Evolutionary conservation across 2,797 vertebrate genomes (phyloP), one percentile per base, ranked within the genome.

Genomic region (Sebastes oblongus): DNA sequence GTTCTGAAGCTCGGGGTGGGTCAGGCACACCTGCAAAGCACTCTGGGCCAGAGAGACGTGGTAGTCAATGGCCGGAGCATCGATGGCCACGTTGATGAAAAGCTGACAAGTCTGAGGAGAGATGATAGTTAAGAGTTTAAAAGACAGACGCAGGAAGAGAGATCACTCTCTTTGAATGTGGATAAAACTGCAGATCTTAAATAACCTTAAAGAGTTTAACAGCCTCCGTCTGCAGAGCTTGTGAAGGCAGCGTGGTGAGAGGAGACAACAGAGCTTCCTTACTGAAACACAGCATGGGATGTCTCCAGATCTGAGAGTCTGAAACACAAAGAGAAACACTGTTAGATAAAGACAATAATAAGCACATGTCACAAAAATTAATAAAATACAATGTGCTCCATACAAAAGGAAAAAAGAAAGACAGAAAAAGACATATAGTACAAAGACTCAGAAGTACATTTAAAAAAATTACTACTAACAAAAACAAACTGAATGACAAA

Each of bases 21-120:
- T 96, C 87, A 99, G 96, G 72, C 98, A 99, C 90, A 99, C 96
- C 91, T 99, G 98, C 84, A 99, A 82, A 61, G 97, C 98, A 72
- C 98, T 99, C 93, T 99, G 98, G 77, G 97, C 98, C 94, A 99
- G 95, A 39, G 98, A 99, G 32, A 99, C 96, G 12, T 99, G 98
- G 92, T 99, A 99, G 93, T 99, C 98, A 82, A 99, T 99, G 25
- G 97, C 98, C 20, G 98, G 98, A 64, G 97, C 97, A 67, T 99
- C 98, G 55, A 99, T 97, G n/a, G 96, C 96, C 74, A 98, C 97
- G 24, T 99, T 99, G 92, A 99, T 98, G 90, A 99, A 99, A 73
- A 99, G 96, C 93, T 99, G 98, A 92, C 98, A 99, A 8, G 97
- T 98, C 98, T 99, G 94, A 78, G 66, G 85, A 90, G 79, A 68